Conservation (phyloP, 2,113 vertebrate genomes). For the Argyrosomus japonicus region DNA sequence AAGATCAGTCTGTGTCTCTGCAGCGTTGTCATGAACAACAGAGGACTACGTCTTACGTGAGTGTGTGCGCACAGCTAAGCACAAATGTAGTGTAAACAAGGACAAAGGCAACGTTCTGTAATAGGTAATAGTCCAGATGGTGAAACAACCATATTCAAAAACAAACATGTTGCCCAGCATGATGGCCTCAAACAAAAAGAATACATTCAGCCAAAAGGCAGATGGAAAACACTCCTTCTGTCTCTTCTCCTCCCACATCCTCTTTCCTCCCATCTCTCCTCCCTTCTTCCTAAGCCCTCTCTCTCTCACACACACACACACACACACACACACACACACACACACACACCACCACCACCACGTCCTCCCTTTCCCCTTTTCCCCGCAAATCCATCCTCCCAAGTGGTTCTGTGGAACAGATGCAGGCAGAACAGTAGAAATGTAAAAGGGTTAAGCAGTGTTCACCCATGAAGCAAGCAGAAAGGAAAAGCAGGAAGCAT, state of each 20-base stretch:
- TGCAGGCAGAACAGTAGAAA: constrained; percentile 63
- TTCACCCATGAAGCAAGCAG: constrained; percentile 42
- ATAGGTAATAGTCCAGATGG: constrained; percentile 74
- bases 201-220: constrained; percentile 75
- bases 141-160: constrained; percentile 66
- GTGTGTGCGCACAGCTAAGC: constrained; percentile 19
- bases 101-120: constrained; percentile 64
- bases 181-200: constrained; percentile 74
- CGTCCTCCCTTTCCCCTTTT: constrained; percentile 40
- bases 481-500: constrained; percentile 67
- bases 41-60: constrained; percentile 22
- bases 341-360: constrained; percentile 17
- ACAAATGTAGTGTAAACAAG: constrained; percentile 52
- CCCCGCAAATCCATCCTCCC: constrained; percentile 61
- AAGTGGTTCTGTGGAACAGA: constrained; percentile 64
- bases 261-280: constrained; percentile 59
- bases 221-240: constrained; percentile 79
- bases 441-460: constrained; percentile 63
- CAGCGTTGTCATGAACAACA: constrained; percentile 23
- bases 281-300: constrained; percentile 41
- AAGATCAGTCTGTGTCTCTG: constrained; percentile 25
- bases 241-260: constrained; percentile 66
- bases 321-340: constrained; percentile 23
- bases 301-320: constrained; percentile 24
- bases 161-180: constrained; percentile 70